A percentile compares a stretch with the other conserved stretches of the same genome.
phyloP scores from a whole-genome alignment of 2,113 vertebrate genomes.

The Pseudopodoces humilis region DNA sequence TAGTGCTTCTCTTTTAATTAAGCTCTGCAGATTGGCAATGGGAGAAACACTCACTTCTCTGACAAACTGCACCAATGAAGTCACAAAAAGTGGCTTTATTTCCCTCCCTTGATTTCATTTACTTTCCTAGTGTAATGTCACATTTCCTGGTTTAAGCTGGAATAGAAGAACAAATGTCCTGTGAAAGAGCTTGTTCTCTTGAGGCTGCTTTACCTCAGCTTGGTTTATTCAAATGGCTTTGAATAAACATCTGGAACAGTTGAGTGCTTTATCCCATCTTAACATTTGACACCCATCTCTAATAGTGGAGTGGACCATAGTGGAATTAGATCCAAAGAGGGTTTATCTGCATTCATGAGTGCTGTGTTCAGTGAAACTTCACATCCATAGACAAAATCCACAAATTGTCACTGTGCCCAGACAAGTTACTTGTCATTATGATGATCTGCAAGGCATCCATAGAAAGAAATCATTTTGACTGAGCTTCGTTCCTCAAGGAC shows the following conservation, averaged over 20 bases:
- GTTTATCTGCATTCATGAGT: slow-evolving; percentile 40
- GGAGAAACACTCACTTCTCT: neutral
- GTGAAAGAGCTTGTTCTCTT: neutral
- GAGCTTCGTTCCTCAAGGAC: slow-evolving; percentile 68
- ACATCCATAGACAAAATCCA: slow-evolving; percentile 60
- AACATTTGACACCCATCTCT: neutral
- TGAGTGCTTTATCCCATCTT: neutral
- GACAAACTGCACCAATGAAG: neutral
- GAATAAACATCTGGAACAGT: slow-evolving; percentile 29
- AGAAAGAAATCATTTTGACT: slow-evolving; percentile 68
- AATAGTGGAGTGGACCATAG: neutral
- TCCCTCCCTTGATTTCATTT: neutral
- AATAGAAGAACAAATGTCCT: neutral
- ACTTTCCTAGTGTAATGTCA: neutral
- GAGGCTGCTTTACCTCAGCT: neutral
- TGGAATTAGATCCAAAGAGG: slow-evolving; percentile 47
- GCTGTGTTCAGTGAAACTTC: slow-evolving; percentile 49
- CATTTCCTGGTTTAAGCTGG: neutral
- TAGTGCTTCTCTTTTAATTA: neutral
- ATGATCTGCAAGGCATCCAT: slow-evolving; percentile 62
- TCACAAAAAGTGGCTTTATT: neutral
- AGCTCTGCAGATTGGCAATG: neutral
- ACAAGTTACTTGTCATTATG: slow-evolving; percentile 65
- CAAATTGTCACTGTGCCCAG: slow-evolving; percentile 72
- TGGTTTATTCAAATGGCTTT: slow-evolving; percentile 2